Conservation (phyloP, 2,113 vertebrate species). For the Gallinago media region DNA sequence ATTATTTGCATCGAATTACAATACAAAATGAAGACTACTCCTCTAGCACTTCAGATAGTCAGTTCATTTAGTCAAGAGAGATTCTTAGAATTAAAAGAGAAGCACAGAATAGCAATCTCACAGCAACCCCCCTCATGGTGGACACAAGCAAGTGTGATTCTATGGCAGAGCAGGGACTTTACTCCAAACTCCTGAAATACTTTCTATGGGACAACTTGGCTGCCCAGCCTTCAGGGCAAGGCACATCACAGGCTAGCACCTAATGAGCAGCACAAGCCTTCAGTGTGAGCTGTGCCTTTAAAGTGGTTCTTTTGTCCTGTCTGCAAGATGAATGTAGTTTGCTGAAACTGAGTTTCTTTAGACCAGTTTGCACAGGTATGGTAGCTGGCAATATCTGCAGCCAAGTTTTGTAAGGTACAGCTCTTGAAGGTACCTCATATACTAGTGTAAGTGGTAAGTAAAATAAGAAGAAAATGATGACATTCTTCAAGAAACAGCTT, state of each 20-base stretch:
- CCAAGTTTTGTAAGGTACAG: slow-evolving; percentile 46
- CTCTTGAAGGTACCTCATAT: slow-evolving; percentile 71
- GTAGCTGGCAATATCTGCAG: slow-evolving; percentile 51
- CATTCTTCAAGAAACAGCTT: slow-evolving; percentile 83
- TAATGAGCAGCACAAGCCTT: not conserved
- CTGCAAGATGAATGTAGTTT: slow-evolving; percentile 51
- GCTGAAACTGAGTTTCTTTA: slow-evolving; percentile 33
- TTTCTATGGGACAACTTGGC: not conserved
- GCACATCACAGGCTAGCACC: not conserved
- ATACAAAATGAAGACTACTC: not conserved
- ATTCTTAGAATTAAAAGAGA: not conserved
- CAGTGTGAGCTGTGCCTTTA: not conserved
- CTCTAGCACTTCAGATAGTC: not conserved
- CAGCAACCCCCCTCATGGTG: not conserved
- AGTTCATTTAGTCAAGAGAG: not conserved
- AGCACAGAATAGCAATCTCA: not conserved
- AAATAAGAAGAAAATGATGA: slow-evolving; percentile 81
- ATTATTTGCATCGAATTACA: not conserved
- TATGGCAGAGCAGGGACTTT: not conserved
- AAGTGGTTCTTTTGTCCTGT: slow-evolving; percentile 42
- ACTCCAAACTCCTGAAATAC: not conserved
- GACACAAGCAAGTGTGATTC: not conserved
- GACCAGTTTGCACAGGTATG: not conserved
- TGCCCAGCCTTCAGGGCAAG: not conserved
- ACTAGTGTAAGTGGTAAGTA: slow-evolving; percentile 77